Evolutionary conservation across 2,888 invertebrate genomes (phyloP).

Genomic region (Colletes collaris): DNA sequence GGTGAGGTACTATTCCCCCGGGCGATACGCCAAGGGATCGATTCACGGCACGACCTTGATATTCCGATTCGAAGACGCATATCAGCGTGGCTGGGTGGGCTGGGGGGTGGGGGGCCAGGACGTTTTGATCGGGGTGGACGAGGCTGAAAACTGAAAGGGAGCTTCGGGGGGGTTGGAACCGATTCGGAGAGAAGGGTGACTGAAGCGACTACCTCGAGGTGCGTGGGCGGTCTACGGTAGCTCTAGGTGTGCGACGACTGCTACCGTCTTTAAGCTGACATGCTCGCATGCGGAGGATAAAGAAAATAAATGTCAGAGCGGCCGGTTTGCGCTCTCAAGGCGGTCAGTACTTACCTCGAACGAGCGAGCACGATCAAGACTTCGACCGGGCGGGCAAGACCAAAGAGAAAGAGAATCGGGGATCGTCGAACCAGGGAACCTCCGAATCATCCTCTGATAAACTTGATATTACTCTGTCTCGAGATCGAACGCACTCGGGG

Average conservation of each 20-base stretch:
- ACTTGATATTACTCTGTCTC: not conserved
- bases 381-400: constrained; percentile 21
- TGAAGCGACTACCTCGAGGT: constrained; percentile 48
- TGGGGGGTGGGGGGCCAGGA: not conserved
- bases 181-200: constrained; percentile 9
- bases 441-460: not conserved
- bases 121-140: not conserved
- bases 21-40: constrained; percentile 13
- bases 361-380: not conserved
- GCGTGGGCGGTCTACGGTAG: constrained; percentile 30
- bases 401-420: constrained; percentile 16
- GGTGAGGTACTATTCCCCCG: constrained; percentile 63
- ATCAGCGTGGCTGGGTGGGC: constrained; percentile 32
- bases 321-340: not conserved
- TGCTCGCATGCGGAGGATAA: constrained; percentile 45
- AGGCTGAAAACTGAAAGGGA: constrained; percentile 26
- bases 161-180: not conserved
- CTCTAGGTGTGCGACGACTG: constrained; percentile 48
- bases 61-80: constrained; percentile 35
- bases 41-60: constrained; percentile 22
- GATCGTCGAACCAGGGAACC: constrained; percentile 35
- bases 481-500: too few relatives aligned
- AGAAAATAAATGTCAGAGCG: not conserved
- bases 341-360: constrained; percentile 35
- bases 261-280: constrained; percentile 46